Evolutionary conservation across 1,140 invertebrate genomes (phyloP).

Genomic region (Drosophila lowei): DNA sequence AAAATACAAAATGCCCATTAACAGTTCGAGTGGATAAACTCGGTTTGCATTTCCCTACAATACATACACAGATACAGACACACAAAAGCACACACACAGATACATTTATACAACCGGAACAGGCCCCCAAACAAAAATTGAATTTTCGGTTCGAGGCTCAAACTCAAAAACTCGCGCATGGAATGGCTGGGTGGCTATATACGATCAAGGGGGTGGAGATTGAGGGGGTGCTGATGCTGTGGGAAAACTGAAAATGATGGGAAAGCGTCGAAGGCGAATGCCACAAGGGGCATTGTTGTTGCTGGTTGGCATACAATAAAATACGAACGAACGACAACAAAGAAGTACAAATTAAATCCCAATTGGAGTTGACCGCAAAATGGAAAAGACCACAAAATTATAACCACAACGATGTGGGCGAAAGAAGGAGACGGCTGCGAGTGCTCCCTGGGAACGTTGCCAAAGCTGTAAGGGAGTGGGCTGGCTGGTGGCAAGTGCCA

Average conservation of each 20-base stretch:
- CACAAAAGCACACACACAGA: constrained; percentile 9
- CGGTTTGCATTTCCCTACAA: constrained; percentile 67
- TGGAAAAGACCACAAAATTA: constrained; percentile 81
- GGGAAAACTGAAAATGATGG: constrained; percentile 45
- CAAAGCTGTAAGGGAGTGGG: constrained; percentile 24
- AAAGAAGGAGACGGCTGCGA: constrained; percentile 6
- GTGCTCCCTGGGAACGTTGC: constrained; percentile 47
- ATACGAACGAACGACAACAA: constrained; percentile 79
- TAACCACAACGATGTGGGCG: constrained; percentile 76
- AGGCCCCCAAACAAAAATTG: constrained; percentile 67
- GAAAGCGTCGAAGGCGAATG: constrained; percentile 68
- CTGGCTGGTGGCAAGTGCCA: not conserved
- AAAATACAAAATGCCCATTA: constrained; percentile 82
- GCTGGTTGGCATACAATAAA: constrained; percentile 73
- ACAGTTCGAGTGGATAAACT: constrained; percentile 82
- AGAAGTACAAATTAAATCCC: constrained; percentile 81
- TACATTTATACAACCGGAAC: constrained; percentile 13
- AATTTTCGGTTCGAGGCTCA: constrained; percentile 75
- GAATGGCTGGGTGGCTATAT: constrained; percentile 17
- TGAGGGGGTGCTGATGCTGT: no score
- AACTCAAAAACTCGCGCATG: constrained; percentile 73
- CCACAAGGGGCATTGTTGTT: constrained; percentile 55
- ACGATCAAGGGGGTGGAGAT: not conserved
- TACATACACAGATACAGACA: constrained; percentile 22
- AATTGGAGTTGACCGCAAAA: constrained; percentile 81